Base-by-base conservation (phyloP, 2,888 invertebrate species). In the Tachina grossa region DNA sequence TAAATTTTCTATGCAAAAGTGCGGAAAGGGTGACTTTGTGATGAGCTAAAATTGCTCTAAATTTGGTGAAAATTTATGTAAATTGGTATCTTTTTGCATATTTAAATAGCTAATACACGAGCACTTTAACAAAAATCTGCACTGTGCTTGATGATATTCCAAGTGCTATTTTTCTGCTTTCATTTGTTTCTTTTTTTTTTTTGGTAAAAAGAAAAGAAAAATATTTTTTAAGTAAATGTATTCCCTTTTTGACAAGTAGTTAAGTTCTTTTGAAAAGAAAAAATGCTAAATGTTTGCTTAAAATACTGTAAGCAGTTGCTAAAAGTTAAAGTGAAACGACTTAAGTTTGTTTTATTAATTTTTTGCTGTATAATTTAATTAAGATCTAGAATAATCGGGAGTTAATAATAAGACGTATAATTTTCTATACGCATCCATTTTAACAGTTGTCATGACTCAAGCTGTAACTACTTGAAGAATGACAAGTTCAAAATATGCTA, bases 51-150 rank as follows among this genome's bases (percentile, higher is more conserved):
- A 91, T 91, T 91, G 92, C 91, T 92, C 92, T 92, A 92, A 92
- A 92, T 92, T 89, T 89, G 89, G 90, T 61, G 89, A 89, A 91
- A 92, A 92, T 92, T 90, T 92, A 92, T 92, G 92, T 89, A 92
- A 92, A 92, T 92, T 92, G 92, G 89, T 90, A 90, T 92, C 92
- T 92, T 92, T 92, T 91, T 92, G 92, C 91, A 92, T 92, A 92
- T 92, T 92, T 91, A 92, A 92, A 91, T 90, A 91, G 92, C 91
- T 91, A 90, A 89, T 92, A 90, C 90, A 91, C 89, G 92, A 91
- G 91, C 91, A 91, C 92, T 91, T 92, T 91, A 89, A 88, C 89
- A 90, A 90, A 90, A 90, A 66, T 81, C 49, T 77, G 16, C 76
- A 61, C 69, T 75, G 69, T 65, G 31, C 16, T 45, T 51, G 31